A percentile compares a stretch with the other conserved stretches of the same genome.
These are phyloP conservation scores for Lepas anatifera DNA, from an alignment of 2,888 invertebrate genomes.

Conservation along the genomic window DNA sequence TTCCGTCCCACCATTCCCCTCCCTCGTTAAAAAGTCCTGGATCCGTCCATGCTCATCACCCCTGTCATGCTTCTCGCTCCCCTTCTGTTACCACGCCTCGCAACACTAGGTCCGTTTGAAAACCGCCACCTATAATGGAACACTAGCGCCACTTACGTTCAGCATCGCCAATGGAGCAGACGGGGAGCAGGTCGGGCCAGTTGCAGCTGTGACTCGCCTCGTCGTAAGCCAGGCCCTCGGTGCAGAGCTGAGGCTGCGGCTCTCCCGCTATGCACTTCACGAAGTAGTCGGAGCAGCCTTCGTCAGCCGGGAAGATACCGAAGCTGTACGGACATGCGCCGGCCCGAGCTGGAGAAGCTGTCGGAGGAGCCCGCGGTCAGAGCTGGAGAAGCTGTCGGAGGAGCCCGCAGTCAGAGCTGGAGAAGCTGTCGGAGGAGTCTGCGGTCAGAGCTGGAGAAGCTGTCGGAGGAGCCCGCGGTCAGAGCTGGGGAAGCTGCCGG, in stretches of 20 bases:
- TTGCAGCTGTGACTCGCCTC: constrained; percentile 78
- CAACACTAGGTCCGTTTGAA: too few species aligned
- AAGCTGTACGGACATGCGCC: constrained; percentile 70
- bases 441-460: too few species aligned
- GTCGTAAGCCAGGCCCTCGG: constrained; percentile 80
- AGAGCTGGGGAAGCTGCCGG: too few species aligned
- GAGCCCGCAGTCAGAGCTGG: too few species aligned
- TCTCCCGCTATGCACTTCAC: constrained; percentile 73
- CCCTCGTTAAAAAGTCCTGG: constrained; percentile 74
- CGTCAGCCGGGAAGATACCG: constrained; percentile 63
- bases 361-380: too few species aligned
- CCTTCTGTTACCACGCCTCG: too few species aligned
- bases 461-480: too few species aligned
- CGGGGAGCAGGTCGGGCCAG: constrained; percentile 77
- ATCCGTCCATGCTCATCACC: constrained; percentile 40
- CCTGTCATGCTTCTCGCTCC: not conserved
- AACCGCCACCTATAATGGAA: too few species aligned
- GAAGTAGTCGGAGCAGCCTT: constrained; percentile 70
- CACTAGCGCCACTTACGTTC: constrained; percentile 14
- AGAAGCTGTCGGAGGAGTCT: too few species aligned
- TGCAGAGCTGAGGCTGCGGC: constrained; percentile 66
- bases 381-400: too few species aligned
- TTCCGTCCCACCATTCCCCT: too few species aligned
- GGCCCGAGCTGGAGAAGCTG: not conserved
- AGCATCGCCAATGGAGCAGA: constrained; percentile 9